These are phyloP conservation scores for Ptyas mucosa DNA, from an alignment of 2,113 vertebrate genomes.

Conservation along the genomic window DNA sequence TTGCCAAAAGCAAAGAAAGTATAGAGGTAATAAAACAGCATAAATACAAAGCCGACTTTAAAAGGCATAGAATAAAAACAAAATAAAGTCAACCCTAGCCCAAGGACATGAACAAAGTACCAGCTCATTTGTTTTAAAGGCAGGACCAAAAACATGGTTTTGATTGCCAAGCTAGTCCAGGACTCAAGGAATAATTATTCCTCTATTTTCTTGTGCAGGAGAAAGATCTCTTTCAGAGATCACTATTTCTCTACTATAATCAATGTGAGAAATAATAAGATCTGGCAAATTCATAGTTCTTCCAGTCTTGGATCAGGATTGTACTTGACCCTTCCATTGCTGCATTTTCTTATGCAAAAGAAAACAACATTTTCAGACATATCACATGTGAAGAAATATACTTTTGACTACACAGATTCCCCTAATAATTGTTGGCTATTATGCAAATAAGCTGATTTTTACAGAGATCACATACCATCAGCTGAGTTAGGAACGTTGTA, in stretches of 20 bases:
- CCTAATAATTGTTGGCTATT: neutral
- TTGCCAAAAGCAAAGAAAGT: neutral
- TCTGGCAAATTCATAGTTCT: neutral
- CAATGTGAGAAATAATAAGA: neutral
- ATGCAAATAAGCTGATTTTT: neutral
- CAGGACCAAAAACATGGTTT: neutral
- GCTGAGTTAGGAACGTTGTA: neutral
- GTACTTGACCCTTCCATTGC: neutral
- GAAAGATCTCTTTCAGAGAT: neutral
- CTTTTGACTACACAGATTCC: neutral
- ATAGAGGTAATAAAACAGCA: neutral
- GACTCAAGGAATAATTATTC: neutral
- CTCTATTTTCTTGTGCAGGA: neutral
- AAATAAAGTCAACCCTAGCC: neutral
- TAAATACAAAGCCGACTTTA: neutral
- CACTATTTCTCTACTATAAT: neutral
- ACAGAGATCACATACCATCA: neutral
- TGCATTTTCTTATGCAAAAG: neutral
- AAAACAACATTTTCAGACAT: neutral
- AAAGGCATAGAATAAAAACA: neutral
- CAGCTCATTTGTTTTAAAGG: neutral
- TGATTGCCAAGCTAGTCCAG: neutral
- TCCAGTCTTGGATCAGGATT: neutral
- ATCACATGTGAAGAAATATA: neutral
- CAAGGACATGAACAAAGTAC: neutral